Conservation (phyloP, 2,113 vertebrate genomes). For the Ceratotherium simum region DNA sequence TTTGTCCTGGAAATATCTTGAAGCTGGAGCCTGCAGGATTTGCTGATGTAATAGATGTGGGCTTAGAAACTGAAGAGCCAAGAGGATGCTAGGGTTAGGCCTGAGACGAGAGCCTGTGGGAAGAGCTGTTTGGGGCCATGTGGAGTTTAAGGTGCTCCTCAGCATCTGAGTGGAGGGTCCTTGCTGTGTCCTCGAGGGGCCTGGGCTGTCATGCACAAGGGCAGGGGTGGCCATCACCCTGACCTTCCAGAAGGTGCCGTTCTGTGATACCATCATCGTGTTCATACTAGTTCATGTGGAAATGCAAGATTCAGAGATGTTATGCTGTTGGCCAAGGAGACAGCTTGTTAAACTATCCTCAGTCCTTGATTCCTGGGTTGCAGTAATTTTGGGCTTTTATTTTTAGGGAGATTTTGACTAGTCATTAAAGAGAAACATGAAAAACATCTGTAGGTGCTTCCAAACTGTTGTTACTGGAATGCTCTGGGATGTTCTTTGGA, state of each 20-base stretch:
- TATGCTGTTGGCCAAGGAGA: not conserved
- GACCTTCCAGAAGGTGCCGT: not conserved
- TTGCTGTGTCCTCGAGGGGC: not conserved
- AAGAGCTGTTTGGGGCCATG: not conserved
- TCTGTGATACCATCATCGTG: not conserved
- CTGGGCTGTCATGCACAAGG: not conserved
- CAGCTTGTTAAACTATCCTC: not conserved
- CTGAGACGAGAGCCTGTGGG: not conserved
- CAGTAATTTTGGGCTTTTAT: not conserved
- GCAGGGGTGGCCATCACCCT: not conserved
- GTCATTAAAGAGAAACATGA: not conserved
- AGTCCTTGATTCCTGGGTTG: not conserved
- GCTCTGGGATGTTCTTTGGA: not conserved
- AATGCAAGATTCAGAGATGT: not conserved
- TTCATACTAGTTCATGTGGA: not conserved
- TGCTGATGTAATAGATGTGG: too few species aligned
- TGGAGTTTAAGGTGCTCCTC: not conserved
- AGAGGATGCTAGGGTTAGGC: not conserved
- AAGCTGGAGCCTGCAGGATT: not conserved
- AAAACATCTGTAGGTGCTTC: not conserved
- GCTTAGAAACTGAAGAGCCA: not conserved
- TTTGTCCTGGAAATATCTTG: not conserved
- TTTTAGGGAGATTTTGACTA: conserved; percentile 1
- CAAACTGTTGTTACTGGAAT: not conserved
- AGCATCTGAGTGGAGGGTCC: not conserved